Conservation (phyloP, 2,113 vertebrate species). For the Prionailurus bengalensis region DNA sequence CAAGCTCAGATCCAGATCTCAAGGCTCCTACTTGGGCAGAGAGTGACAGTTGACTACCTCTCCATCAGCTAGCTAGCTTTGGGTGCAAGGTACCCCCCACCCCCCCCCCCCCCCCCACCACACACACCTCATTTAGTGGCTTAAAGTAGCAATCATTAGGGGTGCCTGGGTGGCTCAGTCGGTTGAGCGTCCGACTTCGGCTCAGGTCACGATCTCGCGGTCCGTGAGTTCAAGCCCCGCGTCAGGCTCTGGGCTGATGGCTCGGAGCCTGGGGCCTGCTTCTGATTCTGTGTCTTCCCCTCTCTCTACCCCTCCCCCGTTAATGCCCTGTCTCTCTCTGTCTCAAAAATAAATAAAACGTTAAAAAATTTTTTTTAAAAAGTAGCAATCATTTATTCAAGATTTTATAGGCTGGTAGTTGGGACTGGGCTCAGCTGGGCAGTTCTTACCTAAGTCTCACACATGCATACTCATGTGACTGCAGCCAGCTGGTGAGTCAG, state of each 20-base stretch:
- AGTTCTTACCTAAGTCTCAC: neutral
- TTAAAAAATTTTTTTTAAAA: too few species aligned
- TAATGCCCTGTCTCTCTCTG: too few species aligned
- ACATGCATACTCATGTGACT: neutral
- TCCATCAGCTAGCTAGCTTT: neutral
- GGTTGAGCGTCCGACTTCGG: too few species aligned
- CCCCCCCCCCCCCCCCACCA: neutral
- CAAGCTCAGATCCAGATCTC: neutral
- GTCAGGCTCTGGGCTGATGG: too few species aligned
- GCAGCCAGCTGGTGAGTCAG: neutral
- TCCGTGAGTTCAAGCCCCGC: too few species aligned
- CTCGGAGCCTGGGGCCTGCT: too few species aligned
- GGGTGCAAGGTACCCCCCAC: neutral
- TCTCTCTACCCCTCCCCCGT: too few species aligned
- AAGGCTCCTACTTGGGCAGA: neutral
- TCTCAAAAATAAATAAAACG: too few species aligned
- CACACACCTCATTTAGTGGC: neutral
- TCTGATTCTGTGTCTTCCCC: too few species aligned
- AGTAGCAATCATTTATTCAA: neutral
- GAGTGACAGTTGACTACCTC: neutral
- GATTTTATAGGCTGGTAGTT: neutral
- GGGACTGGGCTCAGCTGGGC: neutral
- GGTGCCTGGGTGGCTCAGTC: too few species aligned
- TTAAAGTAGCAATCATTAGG: neutral
- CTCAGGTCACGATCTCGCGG: too few species aligned